These are phyloP conservation scores for Pycnonotus jocosus DNA, from an alignment of 2,113 vertebrate species.

Conservation along the genomic window DNA sequence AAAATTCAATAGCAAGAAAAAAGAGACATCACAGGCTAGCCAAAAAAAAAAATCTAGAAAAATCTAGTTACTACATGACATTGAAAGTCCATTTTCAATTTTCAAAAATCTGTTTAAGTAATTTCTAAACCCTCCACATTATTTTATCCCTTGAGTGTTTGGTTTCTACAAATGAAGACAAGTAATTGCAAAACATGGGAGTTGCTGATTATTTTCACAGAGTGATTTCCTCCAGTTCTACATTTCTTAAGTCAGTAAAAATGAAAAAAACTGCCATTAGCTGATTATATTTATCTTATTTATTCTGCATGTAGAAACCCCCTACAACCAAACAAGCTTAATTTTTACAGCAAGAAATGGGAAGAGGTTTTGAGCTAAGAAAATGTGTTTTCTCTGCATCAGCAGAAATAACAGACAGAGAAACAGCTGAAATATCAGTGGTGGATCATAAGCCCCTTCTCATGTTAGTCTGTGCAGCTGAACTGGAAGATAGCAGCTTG, in stretches of 20 bases:
- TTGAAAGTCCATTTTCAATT: not conserved
- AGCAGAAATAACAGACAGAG: slow-evolving; percentile 10
- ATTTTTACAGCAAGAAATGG: not conserved
- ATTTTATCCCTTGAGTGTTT: not conserved
- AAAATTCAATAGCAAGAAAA: not conserved
- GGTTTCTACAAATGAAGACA: not conserved
- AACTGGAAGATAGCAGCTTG: not conserved
- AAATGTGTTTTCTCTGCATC: not conserved
- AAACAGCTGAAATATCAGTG: not conserved
- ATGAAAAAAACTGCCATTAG: not conserved
- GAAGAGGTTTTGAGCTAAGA: not conserved
- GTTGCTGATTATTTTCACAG: not conserved
- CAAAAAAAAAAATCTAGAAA: not conserved
- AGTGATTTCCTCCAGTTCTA: not conserved
- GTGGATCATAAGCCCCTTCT: slow-evolving; percentile 19
- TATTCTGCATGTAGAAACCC: not conserved
- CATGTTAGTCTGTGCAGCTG: slow-evolving; percentile 27
- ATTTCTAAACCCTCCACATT: not conserved
- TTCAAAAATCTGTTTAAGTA: not conserved
- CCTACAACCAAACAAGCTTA: not conserved
- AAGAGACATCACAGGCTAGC: not conserved
- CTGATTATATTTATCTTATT: not conserved
- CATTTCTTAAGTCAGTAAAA: not conserved
- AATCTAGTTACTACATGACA: not conserved
- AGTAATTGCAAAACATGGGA: not conserved